These are phyloP conservation scores for Ecdyonurus torrentis DNA, from an alignment of 2,888 invertebrate species.

Conservation along the genomic window DNA sequence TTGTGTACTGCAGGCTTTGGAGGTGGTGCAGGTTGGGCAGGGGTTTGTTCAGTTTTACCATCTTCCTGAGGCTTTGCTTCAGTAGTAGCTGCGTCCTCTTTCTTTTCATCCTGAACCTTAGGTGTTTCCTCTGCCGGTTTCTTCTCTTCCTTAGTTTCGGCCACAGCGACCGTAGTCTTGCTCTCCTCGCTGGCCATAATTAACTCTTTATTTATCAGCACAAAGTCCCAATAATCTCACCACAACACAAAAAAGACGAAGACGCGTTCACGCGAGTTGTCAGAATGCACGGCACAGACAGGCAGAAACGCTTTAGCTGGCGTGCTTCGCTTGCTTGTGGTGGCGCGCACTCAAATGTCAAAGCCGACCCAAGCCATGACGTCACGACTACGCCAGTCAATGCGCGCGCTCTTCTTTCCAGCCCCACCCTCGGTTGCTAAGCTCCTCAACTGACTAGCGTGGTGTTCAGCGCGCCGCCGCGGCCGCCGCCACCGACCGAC, in stretches of 20 bases:
- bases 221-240: background rate
- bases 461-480: background rate
- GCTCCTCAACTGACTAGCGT: background rate
- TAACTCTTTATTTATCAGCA: conserved; percentile 13
- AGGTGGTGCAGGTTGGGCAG: conserved; percentile 46
- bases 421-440: background rate
- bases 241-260: background rate
- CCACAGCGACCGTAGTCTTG: conserved; percentile 44
- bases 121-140: conserved; percentile 33
- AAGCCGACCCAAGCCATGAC: conserved; percentile 9
- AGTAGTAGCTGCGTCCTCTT: conserved; percentile 23
- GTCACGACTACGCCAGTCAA: conserved; percentile 4
- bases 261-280: background rate
- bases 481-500: too few species aligned
- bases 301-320: conserved; percentile 2
- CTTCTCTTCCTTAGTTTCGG: conserved; percentile 20
- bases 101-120: conserved; percentile 21
- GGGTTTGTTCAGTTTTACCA: conserved; percentile 34
- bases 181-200: conserved; percentile 62
- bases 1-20: conserved; percentile 69
- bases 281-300: conserved; percentile 1
- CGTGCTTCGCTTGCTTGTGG: conserved; percentile 6
- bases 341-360: conserved; percentile 6
- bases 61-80: conserved; percentile 18
- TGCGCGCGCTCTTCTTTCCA: background rate